A percentile compares a stretch with the other conserved stretches of the same genome.
Conservation (phyloP, 2,888 invertebrate species). For the Cosmopolites sordidus region DNA sequence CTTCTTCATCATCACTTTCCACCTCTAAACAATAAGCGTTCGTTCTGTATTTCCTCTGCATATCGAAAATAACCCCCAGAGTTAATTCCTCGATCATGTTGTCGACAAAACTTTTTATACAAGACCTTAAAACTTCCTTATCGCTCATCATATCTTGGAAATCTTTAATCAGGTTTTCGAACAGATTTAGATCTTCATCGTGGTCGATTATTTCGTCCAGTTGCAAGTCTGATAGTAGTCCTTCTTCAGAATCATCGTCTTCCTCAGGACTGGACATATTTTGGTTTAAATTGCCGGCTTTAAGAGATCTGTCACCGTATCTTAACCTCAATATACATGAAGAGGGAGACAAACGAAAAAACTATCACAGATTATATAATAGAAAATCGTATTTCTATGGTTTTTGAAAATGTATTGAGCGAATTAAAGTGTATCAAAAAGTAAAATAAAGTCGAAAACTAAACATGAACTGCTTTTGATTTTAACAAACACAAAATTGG, state of each 20-base stretch:
- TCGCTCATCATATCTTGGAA: constrained; percentile 44
- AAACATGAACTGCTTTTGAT: no score
- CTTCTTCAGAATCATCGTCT: not conserved
- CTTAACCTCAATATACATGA: no score
- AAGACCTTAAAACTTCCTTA: constrained; percentile 37
- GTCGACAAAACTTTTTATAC: constrained; percentile 43
- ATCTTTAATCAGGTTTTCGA: constrained; percentile 40
- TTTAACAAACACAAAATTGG: no score
- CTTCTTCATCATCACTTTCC: constrained; percentile 35
- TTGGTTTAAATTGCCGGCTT: not conserved
- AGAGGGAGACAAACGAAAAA: no score
- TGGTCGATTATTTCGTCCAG: constrained; percentile 16
- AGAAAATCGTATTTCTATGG: no score
- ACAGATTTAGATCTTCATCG: constrained; percentile 24
- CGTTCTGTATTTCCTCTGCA: constrained; percentile 44
- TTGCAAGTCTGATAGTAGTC: constrained; percentile 8
- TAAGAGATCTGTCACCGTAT: no score
- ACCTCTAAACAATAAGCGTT: constrained; percentile 41
- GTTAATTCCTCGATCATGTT: constrained; percentile 45
- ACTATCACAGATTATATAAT: no score
- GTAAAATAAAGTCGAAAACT: no score
- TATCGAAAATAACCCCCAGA: constrained; percentile 46
- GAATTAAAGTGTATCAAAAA: no score
- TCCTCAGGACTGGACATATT: not conserved
- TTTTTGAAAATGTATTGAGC: no score